Conservation (phyloP, 2,797 vertebrate genomes). For the Bradypodion ventrale region DNA sequence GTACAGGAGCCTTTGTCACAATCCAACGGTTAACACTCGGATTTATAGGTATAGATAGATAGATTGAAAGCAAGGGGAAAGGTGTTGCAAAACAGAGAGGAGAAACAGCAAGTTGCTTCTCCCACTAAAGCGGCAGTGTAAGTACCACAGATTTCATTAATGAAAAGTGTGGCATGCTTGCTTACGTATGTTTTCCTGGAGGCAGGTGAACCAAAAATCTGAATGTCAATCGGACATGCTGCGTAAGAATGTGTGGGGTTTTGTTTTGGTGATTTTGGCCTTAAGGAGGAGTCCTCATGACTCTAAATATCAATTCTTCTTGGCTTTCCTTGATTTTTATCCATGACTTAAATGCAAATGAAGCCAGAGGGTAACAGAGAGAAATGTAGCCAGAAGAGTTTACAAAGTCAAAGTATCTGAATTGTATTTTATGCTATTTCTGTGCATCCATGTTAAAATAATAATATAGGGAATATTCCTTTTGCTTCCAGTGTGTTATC, state of each 20-base stretch:
- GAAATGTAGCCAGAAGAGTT: neutral
- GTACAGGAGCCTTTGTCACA: too few relatives aligned
- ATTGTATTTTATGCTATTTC: neutral
- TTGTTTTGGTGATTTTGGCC: neutral
- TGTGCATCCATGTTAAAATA: neutral
- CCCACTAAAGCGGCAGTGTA: neutral
- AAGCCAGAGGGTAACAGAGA: constrained; percentile 1
- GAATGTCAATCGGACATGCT: neutral
- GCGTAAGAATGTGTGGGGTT: neutral
- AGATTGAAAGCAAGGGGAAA: neutral
- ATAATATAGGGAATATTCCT: constrained; percentile 11
- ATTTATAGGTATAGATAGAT: too few relatives aligned
- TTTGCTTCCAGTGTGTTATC: constrained; percentile 10
- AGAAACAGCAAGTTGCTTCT: neutral
- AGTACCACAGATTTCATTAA: neutral
- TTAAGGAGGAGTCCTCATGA: constrained; percentile 1
- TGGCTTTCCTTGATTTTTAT: neutral
- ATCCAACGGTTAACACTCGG: too few relatives aligned
- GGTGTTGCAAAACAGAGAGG: neutral
- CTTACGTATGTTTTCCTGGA: neutral
- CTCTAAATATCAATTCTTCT: constrained; percentile 13
- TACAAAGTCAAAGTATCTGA: constrained; percentile 4
- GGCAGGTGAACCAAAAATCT: neutral
- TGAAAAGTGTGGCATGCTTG: neutral
- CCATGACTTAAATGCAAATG: neutral